Conservation (phyloP, 1,140 invertebrate species). For the Polyergus mexicanus region DNA sequence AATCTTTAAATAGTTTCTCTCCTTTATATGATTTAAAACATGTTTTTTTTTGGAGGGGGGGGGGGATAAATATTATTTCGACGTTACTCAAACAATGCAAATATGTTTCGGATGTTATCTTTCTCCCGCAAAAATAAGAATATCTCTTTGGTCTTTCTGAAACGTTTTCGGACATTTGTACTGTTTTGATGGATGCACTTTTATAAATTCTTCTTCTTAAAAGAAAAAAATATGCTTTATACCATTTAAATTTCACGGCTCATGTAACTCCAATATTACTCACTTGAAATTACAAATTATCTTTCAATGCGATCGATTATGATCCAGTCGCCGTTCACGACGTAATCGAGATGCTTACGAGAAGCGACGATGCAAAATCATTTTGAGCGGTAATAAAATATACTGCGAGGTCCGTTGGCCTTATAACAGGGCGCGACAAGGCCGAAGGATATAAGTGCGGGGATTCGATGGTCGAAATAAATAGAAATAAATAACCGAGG, state of each 20-base stretch:
- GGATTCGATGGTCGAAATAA: slow-evolving; percentile 71
- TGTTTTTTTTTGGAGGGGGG: background rate
- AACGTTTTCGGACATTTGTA: background rate
- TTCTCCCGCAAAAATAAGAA: background rate
- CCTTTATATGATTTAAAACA: background rate
- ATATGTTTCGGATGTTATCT: background rate
- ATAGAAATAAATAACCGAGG: slow-evolving; percentile 76
- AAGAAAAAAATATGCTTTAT: background rate
- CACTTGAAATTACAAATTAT: slow-evolving; percentile 14
- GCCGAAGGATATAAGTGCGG: slow-evolving; percentile 69
- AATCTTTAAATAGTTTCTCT: background rate
- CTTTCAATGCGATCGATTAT: slow-evolving; percentile 20
- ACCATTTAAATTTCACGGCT: background rate
- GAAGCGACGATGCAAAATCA: slow-evolving; percentile 52
- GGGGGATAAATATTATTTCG: too few relatives aligned
- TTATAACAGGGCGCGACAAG: slow-evolving; percentile 61
- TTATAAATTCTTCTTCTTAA: background rate
- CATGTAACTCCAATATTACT: background rate
- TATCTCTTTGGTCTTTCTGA: background rate
- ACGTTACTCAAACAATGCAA: background rate
- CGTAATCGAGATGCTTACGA: background rate
- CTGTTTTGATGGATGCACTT: background rate
- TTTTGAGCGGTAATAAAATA: slow-evolving; percentile 65
- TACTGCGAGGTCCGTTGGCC: slow-evolving; percentile 18
- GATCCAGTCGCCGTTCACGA: too few relatives aligned